Conservation (phyloP, 37 sponge, comb jelly and placozoan genomes). For the Halichondria panicea region DNA sequence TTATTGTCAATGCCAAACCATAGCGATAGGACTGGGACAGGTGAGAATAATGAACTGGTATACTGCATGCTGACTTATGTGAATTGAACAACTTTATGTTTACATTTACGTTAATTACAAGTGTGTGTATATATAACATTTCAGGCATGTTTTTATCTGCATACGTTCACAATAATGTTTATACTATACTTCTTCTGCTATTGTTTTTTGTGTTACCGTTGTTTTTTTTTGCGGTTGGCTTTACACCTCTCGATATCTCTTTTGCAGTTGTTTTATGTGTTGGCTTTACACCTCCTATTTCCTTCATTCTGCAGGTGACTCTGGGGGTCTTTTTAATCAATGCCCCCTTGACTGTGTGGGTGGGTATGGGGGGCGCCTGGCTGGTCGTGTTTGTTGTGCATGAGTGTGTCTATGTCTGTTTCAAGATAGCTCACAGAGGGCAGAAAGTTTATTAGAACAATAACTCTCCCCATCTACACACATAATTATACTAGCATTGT, state of each 20-base stretch:
- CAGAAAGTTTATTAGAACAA: no score
- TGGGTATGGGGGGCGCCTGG: slow-evolving; percentile 39
- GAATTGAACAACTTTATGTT: no score
- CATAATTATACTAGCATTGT: background rate
- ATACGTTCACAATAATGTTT: no score
- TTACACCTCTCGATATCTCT: no score
- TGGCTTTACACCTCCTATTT: background rate
- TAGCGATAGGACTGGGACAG: slow-evolving; percentile 49
- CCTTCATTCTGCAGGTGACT: slow-evolving; percentile 31
- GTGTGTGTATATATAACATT: no score
- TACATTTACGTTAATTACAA: no score
- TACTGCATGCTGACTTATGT: no score
- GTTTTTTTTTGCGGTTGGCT: no score
- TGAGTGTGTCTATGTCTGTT: slow-evolving; percentile 38
- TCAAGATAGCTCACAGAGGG: background rate
- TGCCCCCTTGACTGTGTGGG: slow-evolving; percentile 56
- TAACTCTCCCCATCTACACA: background rate
- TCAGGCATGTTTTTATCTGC: no score
- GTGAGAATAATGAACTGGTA: slow-evolving; percentile 26
- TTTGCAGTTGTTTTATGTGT: background rate
- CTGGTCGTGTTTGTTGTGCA: slow-evolving; percentile 49
- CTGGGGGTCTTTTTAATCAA: slow-evolving; percentile 64
- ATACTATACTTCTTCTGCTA: no score
- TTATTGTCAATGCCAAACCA: slow-evolving; percentile 11
- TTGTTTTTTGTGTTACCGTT: no score